Percentiles rank a stretch among this genome's conserved stretches.
phyloP scores from a whole-genome alignment of 2,797 vertebrate species.

The Peromyscus melanophrys region DNA sequence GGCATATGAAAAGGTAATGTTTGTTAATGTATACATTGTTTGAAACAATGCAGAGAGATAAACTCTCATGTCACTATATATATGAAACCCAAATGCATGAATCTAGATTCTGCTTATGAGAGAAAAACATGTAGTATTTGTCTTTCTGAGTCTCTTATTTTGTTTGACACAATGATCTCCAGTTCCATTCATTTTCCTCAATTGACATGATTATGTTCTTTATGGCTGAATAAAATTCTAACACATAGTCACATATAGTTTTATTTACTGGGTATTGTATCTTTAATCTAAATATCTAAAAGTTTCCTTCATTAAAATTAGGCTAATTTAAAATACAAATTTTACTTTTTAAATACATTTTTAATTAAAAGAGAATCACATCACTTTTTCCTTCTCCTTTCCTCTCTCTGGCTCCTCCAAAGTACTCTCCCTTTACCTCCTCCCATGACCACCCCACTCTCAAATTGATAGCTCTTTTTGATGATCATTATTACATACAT shows the following conservation, averaged over 20 bases:
- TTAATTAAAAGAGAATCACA: background rate
- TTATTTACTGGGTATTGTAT: background rate
- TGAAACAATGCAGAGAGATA: background rate
- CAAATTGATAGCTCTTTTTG: background rate
- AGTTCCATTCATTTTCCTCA: background rate
- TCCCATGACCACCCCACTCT: background rate
- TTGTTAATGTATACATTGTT: background rate
- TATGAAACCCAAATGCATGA: background rate
- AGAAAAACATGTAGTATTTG: background rate
- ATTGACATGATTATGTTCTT: background rate
- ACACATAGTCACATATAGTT: background rate
- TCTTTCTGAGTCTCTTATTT: background rate
- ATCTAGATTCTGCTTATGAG: background rate
- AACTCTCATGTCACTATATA: background rate
- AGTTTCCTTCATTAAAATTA: slow-evolving; percentile 36
- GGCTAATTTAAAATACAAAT: background rate
- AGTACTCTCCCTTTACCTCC: background rate
- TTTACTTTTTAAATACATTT: background rate
- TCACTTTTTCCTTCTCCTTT: background rate
- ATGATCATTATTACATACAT: background rate
- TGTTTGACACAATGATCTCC: background rate
- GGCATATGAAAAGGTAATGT: background rate
- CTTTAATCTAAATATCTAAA: background rate
- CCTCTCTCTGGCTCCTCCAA: too few species aligned
- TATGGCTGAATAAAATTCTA: background rate